Evolutionary conservation across 2,888 invertebrate species (phyloP).

Genomic region (Diarsia rubi): DNA sequence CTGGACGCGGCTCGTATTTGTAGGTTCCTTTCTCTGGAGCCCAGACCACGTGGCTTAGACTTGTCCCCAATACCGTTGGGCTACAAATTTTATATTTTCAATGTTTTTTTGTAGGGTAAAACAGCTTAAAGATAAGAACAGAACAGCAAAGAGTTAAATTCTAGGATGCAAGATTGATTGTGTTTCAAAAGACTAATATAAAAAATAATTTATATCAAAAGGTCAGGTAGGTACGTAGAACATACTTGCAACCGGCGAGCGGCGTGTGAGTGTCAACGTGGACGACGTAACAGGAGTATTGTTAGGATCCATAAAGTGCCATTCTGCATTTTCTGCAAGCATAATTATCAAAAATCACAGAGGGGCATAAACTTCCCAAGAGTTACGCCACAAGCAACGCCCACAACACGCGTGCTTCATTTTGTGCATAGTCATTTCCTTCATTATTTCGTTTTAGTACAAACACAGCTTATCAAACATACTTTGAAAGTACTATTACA

Average conservation of each 20-base stretch:
- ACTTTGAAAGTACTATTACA: conserved; percentile 19
- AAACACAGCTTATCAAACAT: conserved; percentile 4
- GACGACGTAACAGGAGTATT: not conserved
- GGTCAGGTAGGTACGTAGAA: not conserved
- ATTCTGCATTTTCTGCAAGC: not conserved
- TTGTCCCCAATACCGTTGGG: no score
- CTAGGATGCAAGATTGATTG: not conserved
- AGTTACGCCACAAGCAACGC: no score
- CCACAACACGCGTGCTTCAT: not conserved
- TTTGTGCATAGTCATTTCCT: not conserved
- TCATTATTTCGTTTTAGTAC: not conserved
- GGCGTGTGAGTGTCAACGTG: not conserved
- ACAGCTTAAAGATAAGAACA: no score
- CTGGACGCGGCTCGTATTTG: no score
- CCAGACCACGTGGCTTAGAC: no score
- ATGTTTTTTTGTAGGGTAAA: not conserved
- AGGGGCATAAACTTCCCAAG: not conserved
- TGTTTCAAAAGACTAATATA: not conserved
- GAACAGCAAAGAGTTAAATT: not conserved
- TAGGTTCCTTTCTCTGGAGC: no score
- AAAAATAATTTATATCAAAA: not conserved
- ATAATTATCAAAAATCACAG: not conserved
- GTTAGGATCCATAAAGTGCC: not conserved
- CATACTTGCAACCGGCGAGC: not conserved
- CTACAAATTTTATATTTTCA: no score